Percentiles rank a stretch among this genome's conserved stretches.
Evolutionary conservation across 2,888 invertebrate species (phyloP).

Genomic region (Sinohyriopsis cumingii): DNA sequence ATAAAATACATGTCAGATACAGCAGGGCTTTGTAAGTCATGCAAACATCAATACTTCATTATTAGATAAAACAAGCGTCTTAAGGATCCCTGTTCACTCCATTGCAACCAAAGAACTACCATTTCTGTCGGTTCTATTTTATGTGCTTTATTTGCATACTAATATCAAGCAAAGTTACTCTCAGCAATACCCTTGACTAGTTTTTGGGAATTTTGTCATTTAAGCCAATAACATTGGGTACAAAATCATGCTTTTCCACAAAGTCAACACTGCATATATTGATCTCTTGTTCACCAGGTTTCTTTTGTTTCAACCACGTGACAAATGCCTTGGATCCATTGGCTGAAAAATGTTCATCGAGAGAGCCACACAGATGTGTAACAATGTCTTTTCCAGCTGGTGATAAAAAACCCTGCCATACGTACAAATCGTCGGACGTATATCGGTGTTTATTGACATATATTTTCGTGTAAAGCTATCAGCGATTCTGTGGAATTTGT

Average conservation of each 20-base stretch:
- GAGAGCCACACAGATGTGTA: slow-evolving; percentile 64
- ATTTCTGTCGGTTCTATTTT: no score
- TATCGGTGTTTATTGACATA: slow-evolving; percentile 74
- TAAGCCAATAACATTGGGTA: slow-evolving; percentile 41
- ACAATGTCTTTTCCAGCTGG: slow-evolving; percentile 70
- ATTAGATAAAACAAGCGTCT: no score
- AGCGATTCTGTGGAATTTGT: slow-evolving; percentile 78
- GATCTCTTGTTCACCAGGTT: slow-evolving; percentile 72
- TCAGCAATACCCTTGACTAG: no score
- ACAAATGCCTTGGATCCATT: slow-evolving; percentile 64
- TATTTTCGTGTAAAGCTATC: slow-evolving; percentile 77
- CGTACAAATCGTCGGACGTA: slow-evolving; percentile 77
- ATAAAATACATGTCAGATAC: no score
- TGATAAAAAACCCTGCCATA: slow-evolving; percentile 87
- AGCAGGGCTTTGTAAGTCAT: no score
- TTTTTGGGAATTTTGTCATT: slow-evolving; percentile 15
- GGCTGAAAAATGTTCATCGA: slow-evolving; percentile 69
- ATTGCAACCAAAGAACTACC: no score
- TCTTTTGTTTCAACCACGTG: slow-evolving; percentile 69
- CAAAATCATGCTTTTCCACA: slow-evolving; percentile 74
- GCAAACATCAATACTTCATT: no score
- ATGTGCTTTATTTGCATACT: no score
- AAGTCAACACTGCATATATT: slow-evolving; percentile 89
- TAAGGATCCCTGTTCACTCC: no score
- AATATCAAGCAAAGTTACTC: no score